Conservation (phyloP, 2,797 vertebrate species). For the Cossypha polioptera region DNA sequence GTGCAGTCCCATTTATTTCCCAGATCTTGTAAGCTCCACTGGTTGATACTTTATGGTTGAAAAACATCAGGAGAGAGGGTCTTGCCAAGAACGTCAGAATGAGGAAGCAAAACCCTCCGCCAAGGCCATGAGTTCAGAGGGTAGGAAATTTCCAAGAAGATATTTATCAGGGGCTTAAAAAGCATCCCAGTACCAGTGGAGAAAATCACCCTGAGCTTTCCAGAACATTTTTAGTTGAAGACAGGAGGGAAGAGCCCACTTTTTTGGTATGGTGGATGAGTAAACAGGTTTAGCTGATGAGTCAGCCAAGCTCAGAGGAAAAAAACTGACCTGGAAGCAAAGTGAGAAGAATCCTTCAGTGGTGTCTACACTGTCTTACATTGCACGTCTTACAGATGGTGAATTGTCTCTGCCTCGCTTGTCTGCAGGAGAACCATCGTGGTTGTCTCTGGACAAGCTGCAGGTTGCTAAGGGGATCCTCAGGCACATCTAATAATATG, state of each 20-base stretch:
- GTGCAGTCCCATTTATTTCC: background rate
- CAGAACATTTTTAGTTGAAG: background rate
- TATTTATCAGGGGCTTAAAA: background rate
- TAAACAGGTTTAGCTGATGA: background rate
- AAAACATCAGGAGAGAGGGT: background rate
- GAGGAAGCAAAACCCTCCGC: background rate
- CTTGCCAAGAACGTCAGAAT: background rate
- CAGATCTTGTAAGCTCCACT: background rate
- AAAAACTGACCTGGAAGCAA: background rate
- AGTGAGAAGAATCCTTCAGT: background rate
- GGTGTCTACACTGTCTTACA: background rate
- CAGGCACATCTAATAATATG: background rate
- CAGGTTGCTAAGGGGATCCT: background rate
- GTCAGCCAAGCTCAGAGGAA: background rate
- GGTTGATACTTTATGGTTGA: background rate
- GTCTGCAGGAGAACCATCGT: background rate
- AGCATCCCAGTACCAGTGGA: background rate
- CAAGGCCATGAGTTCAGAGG: background rate
- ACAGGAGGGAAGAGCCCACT: background rate
- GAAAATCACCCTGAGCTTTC: background rate
- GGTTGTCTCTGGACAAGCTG: background rate
- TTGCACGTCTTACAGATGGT: accelerated
- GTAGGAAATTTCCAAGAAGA: background rate
- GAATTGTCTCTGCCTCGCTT: background rate
- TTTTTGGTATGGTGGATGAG: background rate